Evolutionary conservation across 2,888 invertebrate genomes (phyloP).

Genomic region (Colletes collaris): DNA sequence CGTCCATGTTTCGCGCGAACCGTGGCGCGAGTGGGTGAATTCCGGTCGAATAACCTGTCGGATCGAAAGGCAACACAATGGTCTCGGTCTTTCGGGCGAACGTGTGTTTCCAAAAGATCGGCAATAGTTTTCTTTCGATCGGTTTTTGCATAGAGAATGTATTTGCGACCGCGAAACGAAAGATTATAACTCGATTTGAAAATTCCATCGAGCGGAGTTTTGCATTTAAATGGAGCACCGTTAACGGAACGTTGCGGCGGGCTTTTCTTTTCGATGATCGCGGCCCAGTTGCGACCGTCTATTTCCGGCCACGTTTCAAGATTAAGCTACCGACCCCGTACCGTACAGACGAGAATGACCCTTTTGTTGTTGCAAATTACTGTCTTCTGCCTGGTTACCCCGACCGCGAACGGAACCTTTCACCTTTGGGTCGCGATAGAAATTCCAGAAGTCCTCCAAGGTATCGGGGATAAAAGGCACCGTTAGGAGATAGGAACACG

Average conservation of each 20-base stretch:
- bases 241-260: conserved; percentile 1
- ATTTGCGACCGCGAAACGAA: background rate
- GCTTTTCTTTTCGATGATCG: background rate
- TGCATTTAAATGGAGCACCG: conserved; percentile 13
- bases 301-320: conserved; percentile 28
- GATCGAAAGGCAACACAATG: conserved; percentile 55
- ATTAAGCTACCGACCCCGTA: conserved; percentile 12
- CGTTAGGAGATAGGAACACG: conserved; percentile 27
- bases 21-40: background rate
- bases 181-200: too few species aligned
- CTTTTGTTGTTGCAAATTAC: conserved; percentile 77
- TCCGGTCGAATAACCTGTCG: conserved; percentile 45
- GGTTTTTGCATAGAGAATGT: background rate
- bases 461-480: conserved; percentile 41
- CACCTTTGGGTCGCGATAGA: conserved; percentile 47
- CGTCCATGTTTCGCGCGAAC: background rate
- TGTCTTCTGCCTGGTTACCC: conserved; percentile 49
- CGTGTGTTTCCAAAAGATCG: background rate
- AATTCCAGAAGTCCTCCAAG: conserved; percentile 47
- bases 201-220: background rate
- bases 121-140: background rate
- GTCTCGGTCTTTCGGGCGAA: background rate
- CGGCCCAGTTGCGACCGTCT: background rate
- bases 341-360: conserved; percentile 43
- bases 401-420: conserved; percentile 14